Conservation (phyloP, 2,797 vertebrate genomes). For the Coregonus suidteri region DNA sequence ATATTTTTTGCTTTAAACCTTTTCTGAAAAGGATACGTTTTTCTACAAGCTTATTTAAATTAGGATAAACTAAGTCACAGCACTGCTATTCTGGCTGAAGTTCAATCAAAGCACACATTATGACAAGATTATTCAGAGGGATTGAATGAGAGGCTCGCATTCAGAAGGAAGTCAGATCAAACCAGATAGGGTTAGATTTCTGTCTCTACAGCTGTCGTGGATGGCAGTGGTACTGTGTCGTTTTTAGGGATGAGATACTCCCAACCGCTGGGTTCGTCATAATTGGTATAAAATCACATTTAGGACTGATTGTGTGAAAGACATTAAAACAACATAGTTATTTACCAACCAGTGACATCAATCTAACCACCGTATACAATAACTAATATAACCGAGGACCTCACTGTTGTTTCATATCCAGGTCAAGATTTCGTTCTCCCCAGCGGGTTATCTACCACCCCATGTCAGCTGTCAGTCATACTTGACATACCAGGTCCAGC, state of each 20-base stretch:
- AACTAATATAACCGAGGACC: not conserved
- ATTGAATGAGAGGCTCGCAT: slow-evolving; percentile 8
- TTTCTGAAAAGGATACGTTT: slow-evolving; percentile 21
- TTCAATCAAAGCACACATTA: slow-evolving; percentile 8
- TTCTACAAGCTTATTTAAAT: slow-evolving; percentile 12
- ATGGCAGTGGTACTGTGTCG: not conserved
- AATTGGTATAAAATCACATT: not conserved
- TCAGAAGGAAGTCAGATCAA: slow-evolving; percentile 2
- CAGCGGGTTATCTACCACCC: slow-evolving; percentile 31
- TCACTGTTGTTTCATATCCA: slow-evolving; percentile 28
- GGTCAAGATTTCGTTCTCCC: slow-evolving; percentile 41
- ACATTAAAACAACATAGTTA: not conserved
- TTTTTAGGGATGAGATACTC: not conserved
- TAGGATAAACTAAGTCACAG: not conserved
- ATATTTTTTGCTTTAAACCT: slow-evolving; percentile 41
- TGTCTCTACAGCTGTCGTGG: not conserved
- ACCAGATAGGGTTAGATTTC: not conserved
- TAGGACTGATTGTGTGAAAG: too few species aligned
- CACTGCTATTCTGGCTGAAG: not conserved
- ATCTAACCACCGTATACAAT: not conserved
- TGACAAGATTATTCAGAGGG: slow-evolving; percentile 30
- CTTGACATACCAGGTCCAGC: slow-evolving; percentile 30
- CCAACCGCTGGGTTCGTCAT: not conserved
- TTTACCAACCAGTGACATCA: not conserved
- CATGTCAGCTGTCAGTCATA: slow-evolving; percentile 66